A percentile compares a stretch with the other conserved stretches of the same genome.
Evolutionary conservation across 2,797 vertebrate genomes (phyloP).

Genomic region (Phoeniculus purpureus): DNA sequence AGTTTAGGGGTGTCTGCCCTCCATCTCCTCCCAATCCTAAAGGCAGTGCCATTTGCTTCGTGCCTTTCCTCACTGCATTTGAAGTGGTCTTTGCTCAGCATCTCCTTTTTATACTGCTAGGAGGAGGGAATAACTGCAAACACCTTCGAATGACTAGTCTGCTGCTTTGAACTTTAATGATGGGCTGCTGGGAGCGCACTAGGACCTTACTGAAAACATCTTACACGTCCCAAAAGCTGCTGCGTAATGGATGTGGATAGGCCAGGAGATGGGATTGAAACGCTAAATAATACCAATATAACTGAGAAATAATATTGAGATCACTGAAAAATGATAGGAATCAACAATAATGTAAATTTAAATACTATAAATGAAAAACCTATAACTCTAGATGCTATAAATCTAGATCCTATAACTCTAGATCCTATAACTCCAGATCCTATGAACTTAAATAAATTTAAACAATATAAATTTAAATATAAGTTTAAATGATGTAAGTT

Average conservation of each 20-base stretch:
- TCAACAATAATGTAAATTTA: too few relatives aligned
- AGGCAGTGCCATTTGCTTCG: not conserved
- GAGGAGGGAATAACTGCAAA: conserved; percentile 28
- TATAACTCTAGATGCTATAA: too few relatives aligned
- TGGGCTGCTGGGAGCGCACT: not conserved
- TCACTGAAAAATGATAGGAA: too few relatives aligned
- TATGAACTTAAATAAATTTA: too few relatives aligned
- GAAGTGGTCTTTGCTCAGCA: not conserved
- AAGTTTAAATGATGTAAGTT: too few relatives aligned
- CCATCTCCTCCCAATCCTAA: not conserved
- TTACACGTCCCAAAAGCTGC: not conserved
- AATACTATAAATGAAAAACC: too few relatives aligned
- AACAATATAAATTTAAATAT: too few relatives aligned
- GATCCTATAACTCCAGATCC: too few relatives aligned
- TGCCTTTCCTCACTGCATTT: not conserved
- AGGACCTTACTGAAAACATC: conserved; percentile 37
- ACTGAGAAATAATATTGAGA: too few relatives aligned
- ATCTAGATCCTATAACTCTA: too few relatives aligned
- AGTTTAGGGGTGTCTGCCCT: not conserved
- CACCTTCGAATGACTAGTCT: conserved; percentile 29
- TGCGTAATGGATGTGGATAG: not conserved
- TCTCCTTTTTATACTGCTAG: not conserved
- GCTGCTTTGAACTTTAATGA: conserved; percentile 47
- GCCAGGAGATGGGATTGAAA: not conserved
- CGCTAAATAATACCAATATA: not conserved